phyloP scores from a whole-genome alignment of 1,140 invertebrate genomes.

The Carcinoscorpius rotundicauda region DNA sequence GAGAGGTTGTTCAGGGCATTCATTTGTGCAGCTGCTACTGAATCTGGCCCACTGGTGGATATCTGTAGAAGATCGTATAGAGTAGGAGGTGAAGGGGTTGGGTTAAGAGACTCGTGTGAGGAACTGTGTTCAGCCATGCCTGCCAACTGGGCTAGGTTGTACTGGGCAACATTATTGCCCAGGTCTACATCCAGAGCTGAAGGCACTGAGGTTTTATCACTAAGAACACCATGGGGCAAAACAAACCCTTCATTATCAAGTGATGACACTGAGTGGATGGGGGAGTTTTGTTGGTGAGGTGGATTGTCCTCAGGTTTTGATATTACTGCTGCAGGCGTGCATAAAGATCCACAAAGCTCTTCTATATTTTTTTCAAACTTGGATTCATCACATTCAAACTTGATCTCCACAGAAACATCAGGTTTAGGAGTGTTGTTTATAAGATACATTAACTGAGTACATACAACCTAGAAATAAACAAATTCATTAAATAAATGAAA shows the following conservation, averaged over 20 bases:
- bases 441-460: slow-evolving; percentile 56
- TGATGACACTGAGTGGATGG: slow-evolving; percentile 29
- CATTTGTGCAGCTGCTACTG: slow-evolving; percentile 14
- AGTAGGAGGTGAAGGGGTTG: slow-evolving; percentile 19
- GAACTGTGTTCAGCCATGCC: slow-evolving; percentile 26
- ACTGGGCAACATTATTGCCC: slow-evolving; percentile 22
- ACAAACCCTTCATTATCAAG: slow-evolving; percentile 34
- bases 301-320: neutral
- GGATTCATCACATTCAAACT: slow-evolving; percentile 66
- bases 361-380: slow-evolving; percentile 54
- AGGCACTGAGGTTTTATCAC: slow-evolving; percentile 24
- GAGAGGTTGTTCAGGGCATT: slow-evolving; percentile 75
- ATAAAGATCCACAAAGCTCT: slow-evolving; percentile 33
- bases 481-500: too few relatives aligned
- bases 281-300: slow-evolving; percentile 23
- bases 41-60: slow-evolving; percentile 29
- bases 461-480: slow-evolving; percentile 42
- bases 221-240: slow-evolving; percentile 35
- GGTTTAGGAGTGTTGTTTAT: slow-evolving; percentile 64
- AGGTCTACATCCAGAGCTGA: slow-evolving; percentile 18
- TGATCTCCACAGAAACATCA: slow-evolving; percentile 58
- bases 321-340: slow-evolving; percentile 15
- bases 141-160: slow-evolving; percentile 21
- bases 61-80: slow-evolving; percentile 21
- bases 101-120: slow-evolving; percentile 30